These are phyloP conservation scores for Himalopsyche tibetana DNA, from an alignment of 2,888 invertebrate genomes.

Conservation along the genomic window DNA sequence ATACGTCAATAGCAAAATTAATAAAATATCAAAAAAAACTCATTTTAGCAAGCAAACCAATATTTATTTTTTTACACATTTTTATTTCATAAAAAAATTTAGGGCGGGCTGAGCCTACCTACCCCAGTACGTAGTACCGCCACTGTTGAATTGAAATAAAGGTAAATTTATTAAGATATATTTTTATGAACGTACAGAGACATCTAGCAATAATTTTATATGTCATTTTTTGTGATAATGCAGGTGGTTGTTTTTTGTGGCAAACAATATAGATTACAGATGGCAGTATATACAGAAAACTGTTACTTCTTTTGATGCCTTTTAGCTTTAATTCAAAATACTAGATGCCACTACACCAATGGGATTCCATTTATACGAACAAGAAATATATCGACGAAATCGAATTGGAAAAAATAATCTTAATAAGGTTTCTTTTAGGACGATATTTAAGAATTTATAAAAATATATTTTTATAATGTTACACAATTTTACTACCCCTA, in stretches of 20 bases:
- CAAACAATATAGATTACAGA: background rate
- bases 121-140: no score
- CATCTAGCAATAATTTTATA: background rate
- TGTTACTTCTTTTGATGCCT: background rate
- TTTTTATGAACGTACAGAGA: background rate
- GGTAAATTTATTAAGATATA: no score
- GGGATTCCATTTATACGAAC: background rate
- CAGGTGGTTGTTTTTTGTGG: background rate
- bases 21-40: no score
- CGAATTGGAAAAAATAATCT: background rate
- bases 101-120: no score
- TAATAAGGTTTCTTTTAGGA: background rate
- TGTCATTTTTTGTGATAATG: background rate
- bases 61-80: no score
- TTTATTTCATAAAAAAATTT: no score
- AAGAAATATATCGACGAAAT: background rate
- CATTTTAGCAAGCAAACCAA: no score
- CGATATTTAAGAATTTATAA: no score
- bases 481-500: background rate
- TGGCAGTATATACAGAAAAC: background rate
- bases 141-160: no score
- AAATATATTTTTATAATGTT: no score
- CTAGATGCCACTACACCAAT: background rate
- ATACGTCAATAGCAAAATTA: no score
- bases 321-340: background rate